A percentile compares a stretch with the other conserved stretches of the same genome.
Evolutionary conservation across 92 coral and sea anemone genomes (phyloP).

Genomic region (Palythoa heliodiscus): DNA sequence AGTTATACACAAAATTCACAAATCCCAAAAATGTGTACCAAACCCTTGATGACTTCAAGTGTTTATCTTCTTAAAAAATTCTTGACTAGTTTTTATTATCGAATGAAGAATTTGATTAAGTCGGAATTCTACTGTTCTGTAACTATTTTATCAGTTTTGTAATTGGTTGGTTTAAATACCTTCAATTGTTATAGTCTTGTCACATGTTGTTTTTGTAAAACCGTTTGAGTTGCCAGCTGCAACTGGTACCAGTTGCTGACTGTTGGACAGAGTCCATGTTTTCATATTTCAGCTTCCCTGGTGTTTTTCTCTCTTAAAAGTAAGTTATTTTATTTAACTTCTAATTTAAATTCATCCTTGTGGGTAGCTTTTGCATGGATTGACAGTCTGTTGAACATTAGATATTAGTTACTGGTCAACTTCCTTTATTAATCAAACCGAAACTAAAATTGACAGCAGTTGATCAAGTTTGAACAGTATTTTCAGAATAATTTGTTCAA

Average conservation of each 20-base stretch:
- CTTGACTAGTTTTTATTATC: background rate
- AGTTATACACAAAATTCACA: background rate
- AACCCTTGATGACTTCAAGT: background rate
- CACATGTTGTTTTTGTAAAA: background rate
- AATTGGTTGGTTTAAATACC: background rate
- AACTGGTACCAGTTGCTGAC: constrained; percentile 31
- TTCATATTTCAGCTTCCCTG: background rate
- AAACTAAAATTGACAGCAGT: background rate
- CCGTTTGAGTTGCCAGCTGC: background rate
- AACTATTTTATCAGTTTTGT: constrained; percentile 31
- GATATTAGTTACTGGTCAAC: too few species aligned
- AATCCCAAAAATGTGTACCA: background rate
- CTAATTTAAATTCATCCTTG: background rate
- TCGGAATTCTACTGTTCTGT: constrained; percentile 6
- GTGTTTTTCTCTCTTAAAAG: background rate
- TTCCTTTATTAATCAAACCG: background rate
- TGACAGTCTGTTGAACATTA: background rate
- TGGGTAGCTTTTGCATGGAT: background rate
- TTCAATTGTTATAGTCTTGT: background rate
- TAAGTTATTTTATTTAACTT: background rate
- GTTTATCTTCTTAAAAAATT: background rate
- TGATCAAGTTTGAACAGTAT: constrained; percentile 9
- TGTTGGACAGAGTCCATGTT: constrained; percentile 20
- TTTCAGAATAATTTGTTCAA: constrained; percentile 8
- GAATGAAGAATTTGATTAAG: constrained; percentile 9